Conservation (phyloP, 1,140 invertebrate species). For the Rhopalosiphum padi region DNA sequence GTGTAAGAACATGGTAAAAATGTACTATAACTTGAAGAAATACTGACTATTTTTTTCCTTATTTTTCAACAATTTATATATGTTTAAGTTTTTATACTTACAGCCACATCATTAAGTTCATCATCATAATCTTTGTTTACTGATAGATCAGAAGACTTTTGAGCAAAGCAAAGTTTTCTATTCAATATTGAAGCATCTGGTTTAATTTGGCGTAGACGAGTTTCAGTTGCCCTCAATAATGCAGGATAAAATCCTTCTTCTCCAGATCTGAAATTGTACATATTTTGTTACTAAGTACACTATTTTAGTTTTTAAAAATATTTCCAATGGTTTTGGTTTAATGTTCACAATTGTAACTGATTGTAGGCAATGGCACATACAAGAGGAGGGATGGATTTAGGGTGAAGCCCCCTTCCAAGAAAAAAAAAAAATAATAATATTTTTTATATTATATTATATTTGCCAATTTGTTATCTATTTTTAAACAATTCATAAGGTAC, state of each 20-base stretch:
- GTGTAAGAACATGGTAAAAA: neutral
- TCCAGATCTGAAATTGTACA: constrained; percentile 67
- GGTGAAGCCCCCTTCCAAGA: too few relatives aligned
- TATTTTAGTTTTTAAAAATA: neutral
- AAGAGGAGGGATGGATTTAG: too few relatives aligned
- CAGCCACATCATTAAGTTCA: constrained; percentile 3
- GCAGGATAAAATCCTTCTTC: constrained; percentile 74
- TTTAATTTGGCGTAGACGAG: constrained; percentile 63
- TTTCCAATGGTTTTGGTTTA: too few relatives aligned
- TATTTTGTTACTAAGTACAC: neutral
- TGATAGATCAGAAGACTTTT: constrained; percentile 27
- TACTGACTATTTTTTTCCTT: neutral
- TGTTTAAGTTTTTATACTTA: neutral
- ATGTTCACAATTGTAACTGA: neutral
- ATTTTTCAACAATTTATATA: neutral
- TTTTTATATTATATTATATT: too few relatives aligned
- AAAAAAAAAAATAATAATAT: too few relatives aligned
- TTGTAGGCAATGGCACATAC: too few relatives aligned
- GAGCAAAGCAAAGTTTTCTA: constrained; percentile 29
- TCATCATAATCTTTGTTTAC: neutral
- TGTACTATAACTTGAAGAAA: neutral
- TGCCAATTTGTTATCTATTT: too few relatives aligned
- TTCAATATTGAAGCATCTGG: constrained; percentile 50
- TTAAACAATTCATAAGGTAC: too few relatives aligned
- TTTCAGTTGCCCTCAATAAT: constrained; percentile 67